Base-by-base conservation (phyloP, 1,140 invertebrate genomes). In the Dysdera silvatica region DNA sequence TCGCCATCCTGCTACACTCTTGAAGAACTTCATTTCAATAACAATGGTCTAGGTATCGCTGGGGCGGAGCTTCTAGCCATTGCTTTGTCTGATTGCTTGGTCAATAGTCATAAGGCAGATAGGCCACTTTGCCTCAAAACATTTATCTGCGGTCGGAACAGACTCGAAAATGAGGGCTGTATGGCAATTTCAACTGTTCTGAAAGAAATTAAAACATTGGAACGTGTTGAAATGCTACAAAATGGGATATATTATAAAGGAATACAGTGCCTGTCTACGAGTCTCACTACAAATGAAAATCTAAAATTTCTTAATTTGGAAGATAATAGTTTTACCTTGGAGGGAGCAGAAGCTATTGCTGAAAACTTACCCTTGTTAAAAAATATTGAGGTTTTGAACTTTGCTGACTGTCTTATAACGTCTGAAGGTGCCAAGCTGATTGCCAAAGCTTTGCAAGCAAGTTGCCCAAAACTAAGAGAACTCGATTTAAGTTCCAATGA, bases 181-280 rank as follows among this genome's bases (percentile, higher is more conserved):
- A 85, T 77, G 60, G 88, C 88, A 0, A 75, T 98, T 7, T 84
- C 93, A 2, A 72, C 82, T 60, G 89, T 93, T 32, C 95, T n/a
- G n/a, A n/a, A n/a, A n/a, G n/a, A n/a, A n/a, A n/a, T n/a, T 75
- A 85, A 79, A 41, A 88, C 85, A 3, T 77, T 99, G 6, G 89
- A 95, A 78, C 87, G 93, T 76, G 81, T 99, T 51, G 81, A 84
- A 2, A 94, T 99, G 85, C 91, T 91, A 16, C 95, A 98, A 78
- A 98, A 99, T 80, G 94, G 95, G 10, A 98, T 98, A 68, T 91
- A 93, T 75, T 83, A 86, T 71, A 72, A 78, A 0, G 95, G 95
- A 2, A 85, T 98, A 20, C 74, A 82, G 3, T 89, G 87, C 0
- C 72, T 99, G 2, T 84, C 87, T 0, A 79, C 85, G 18, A 86